Evolutionary conservation across 1,140 invertebrate genomes (phyloP), one percentile per base, ranked within the genome.

Genomic region (Caenorhabditis brenneri): DNA sequence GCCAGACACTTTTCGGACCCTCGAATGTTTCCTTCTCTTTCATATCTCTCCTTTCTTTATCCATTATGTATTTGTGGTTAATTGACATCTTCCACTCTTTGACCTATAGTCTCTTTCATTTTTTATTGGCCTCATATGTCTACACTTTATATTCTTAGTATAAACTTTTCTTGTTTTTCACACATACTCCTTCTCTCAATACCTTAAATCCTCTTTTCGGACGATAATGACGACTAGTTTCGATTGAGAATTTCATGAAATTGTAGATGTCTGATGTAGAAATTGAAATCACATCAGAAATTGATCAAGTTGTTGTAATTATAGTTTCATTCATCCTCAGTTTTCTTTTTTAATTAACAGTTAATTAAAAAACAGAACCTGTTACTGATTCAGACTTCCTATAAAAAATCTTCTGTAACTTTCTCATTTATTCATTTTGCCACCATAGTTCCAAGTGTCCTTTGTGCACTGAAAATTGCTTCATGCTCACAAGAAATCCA

Each of bases 71-170:
- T n/a, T 74, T 36, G 36, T 19, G 36, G 36, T 74, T 74, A 74
- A 74, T 74, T 74, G 65, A 74, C 36, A 42, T 4, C 65, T 22
- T 74, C 36, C 65, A 74, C 36, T 74, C 65, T 74, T 74, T 74
- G 65, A 42, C 65, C 65, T 74, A 27, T n/a, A 9, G 9, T 5
- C 16, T 31, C 65, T 74, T n/a, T 42, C 36, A 24, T 74, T 16
- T 42, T 74, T 74, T 42, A 74, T 74, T 74, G 36, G 65, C 36
- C 36, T 74, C 65, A 74, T 74, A 74, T 74, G 65, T 74, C 65
- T 74, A 74, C 65, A 74, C 65, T 74, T 24, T 74, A 12, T 74
- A 55, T 55, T 55, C 53, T 24, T 7, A 55, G 53, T 55, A 55
- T 27, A 55, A 55, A 55, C 53, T 55, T 55, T 55, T 22, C 58